A percentile compares a stretch with the other conserved stretches of the same genome.
These are phyloP conservation scores for Hippocampus comes DNA, from an alignment of 2,113 vertebrate genomes.

Conservation along the genomic window DNA sequence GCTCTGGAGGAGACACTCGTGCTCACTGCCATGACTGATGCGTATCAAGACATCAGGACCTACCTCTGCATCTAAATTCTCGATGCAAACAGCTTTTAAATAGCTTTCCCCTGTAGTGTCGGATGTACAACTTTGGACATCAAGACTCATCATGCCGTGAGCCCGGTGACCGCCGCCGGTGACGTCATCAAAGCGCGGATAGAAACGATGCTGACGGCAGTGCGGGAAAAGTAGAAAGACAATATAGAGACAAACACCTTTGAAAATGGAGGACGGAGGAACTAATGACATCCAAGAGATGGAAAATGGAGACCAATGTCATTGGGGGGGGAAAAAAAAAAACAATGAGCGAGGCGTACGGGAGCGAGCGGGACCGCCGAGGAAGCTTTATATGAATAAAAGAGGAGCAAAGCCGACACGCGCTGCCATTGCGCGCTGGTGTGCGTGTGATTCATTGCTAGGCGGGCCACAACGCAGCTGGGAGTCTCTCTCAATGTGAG, in stretches of 20 bases:
- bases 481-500: constrained; percentile 18
- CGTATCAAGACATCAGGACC: too few species aligned
- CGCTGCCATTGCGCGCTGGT: constrained; percentile 1
- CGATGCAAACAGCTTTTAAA: too few species aligned
- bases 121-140: background rate
- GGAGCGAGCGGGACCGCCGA: constrained; percentile 22
- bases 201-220: background rate
- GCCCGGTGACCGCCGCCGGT: background rate
- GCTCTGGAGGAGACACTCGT: too few species aligned
- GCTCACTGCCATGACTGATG: too few species aligned
- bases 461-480: background rate
- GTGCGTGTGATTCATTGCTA: constrained; percentile 22
- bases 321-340: background rate
- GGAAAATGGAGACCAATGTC: constrained; percentile 42
- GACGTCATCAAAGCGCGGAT: background rate
- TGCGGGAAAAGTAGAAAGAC: background rate
- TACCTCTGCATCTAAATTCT: too few species aligned
- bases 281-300: constrained; percentile 27
- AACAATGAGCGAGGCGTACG: constrained; percentile 6
- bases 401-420: constrained; percentile 22
- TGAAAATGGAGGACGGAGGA: constrained; percentile 31
- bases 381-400: constrained; percentile 51
- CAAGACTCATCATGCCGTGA: background rate
- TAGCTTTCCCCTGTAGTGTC: too few species aligned
- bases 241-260: constrained; percentile 28